Conservation (phyloP, 2,113 vertebrate species). For the Ursus arctos region DNA sequence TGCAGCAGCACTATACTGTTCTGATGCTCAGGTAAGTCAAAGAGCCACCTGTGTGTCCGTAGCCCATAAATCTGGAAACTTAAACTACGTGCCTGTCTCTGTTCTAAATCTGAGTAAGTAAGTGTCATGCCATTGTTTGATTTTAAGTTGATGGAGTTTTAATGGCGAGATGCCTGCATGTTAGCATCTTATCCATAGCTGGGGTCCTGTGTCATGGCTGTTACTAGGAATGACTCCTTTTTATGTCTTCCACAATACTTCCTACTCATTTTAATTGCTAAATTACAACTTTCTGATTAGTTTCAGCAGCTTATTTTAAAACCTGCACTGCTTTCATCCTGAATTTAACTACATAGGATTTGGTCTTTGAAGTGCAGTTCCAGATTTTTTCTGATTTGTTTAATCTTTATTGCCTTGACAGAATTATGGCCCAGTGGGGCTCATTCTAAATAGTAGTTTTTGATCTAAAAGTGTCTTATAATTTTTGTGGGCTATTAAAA, state of each 20-base stretch:
- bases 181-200: not conserved
- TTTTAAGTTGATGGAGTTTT: not conserved
- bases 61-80: not conserved
- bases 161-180: too few species aligned
- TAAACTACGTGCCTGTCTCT: not conserved
- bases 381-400: conserved; percentile 1
- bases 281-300: not conserved
- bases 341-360: not conserved
- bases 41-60: not conserved
- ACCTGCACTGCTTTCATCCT: not conserved
- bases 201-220: not conserved
- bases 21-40: not conserved
- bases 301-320: conserved; percentile 3
- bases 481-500: not conserved
- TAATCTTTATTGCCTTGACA: not conserved
- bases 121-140: not conserved
- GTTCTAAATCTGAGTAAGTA: not conserved
- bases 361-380: not conserved
- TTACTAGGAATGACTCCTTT: not conserved
- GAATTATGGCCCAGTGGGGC: not conserved
- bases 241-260: not conserved
- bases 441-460: not conserved
- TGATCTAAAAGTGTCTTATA: not conserved
- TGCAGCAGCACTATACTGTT: too few species aligned
- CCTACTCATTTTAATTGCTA: not conserved